Percentiles rank a stretch among this genome's conserved stretches.
phyloP scores from a whole-genome alignment of 1,140 invertebrate species.

The Saccostrea cuccullata region DNA sequence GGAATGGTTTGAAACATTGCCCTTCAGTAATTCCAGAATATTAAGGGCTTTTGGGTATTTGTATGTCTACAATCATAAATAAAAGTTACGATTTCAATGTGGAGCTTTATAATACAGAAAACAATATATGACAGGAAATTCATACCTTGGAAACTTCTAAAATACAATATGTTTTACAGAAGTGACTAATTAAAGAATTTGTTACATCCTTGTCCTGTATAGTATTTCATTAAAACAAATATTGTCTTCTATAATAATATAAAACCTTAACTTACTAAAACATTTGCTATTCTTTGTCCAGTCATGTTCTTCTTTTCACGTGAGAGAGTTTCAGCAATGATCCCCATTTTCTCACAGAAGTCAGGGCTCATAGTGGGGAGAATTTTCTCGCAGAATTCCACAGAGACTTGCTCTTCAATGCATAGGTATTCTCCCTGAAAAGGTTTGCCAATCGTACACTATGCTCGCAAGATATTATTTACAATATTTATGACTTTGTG shows the following conservation, averaged over 20 bases:
- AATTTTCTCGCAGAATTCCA: not conserved
- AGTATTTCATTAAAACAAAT: too few species aligned
- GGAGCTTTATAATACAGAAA: too few species aligned
- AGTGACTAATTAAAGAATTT: too few species aligned
- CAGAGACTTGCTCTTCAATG: not conserved
- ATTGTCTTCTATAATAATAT: not conserved
- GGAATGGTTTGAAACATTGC: not conserved
- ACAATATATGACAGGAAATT: not conserved
- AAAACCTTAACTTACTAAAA: not conserved
- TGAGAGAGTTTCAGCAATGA: not conserved
- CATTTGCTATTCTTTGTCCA: not conserved
- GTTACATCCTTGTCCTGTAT: too few species aligned
- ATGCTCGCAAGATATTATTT: too few species aligned
- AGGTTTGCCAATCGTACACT: too few species aligned
- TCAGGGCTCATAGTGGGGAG: constrained; percentile 17
- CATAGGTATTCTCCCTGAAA: too few species aligned
- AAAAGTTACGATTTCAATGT: not conserved
- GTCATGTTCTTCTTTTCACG: not conserved
- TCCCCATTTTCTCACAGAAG: constrained; percentile 13
- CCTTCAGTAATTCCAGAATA: not conserved
- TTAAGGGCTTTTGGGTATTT: not conserved
- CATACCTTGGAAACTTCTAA: not conserved
- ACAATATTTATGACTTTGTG: too few species aligned
- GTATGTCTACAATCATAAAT: not conserved
- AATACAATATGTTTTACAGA: not conserved